Evolutionary conservation across 2,113 vertebrate genomes (phyloP).

Genomic region (Indicator indicator): DNA sequence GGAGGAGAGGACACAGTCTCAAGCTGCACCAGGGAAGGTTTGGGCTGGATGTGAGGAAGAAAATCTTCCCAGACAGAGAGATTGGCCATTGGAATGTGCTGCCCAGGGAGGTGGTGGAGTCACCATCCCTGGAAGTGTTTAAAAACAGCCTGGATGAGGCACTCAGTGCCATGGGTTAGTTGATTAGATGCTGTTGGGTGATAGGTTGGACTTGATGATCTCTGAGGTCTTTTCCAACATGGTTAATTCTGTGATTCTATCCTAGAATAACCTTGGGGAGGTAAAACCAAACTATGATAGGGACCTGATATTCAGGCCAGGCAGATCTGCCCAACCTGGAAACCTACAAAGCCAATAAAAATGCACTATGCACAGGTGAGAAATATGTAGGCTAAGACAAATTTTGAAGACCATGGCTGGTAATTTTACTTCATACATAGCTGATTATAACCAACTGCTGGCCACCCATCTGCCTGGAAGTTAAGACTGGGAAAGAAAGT

Average conservation of each 20-base stretch:
- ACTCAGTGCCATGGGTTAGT: too few species aligned
- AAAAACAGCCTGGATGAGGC: too few species aligned
- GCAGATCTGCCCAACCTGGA: background rate
- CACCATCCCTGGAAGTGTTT: too few species aligned
- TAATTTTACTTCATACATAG: background rate
- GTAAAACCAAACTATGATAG: background rate
- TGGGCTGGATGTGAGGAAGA: too few species aligned
- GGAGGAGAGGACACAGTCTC: too few species aligned
- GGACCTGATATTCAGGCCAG: background rate
- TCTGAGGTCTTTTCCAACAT: too few species aligned
- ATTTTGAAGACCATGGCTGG: slow-evolving; percentile 8
- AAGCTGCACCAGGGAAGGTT: too few species aligned
- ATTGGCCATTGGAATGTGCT: too few species aligned
- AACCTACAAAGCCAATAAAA: background rate
- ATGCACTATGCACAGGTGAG: background rate
- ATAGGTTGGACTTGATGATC: too few species aligned
- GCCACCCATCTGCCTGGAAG: slow-evolving; percentile 2
- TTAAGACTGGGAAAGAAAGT: background rate
- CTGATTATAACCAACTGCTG: slow-evolving; percentile 6
- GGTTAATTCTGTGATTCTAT: background rate
- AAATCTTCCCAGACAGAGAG: too few species aligned
- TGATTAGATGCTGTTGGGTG: too few species aligned
- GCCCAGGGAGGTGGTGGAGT: too few species aligned
- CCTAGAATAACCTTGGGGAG: background rate
- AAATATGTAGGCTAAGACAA: background rate